Evolutionary conservation across 2,113 vertebrate species (phyloP).

Genomic region (Anthoscopus minutus): DNA sequence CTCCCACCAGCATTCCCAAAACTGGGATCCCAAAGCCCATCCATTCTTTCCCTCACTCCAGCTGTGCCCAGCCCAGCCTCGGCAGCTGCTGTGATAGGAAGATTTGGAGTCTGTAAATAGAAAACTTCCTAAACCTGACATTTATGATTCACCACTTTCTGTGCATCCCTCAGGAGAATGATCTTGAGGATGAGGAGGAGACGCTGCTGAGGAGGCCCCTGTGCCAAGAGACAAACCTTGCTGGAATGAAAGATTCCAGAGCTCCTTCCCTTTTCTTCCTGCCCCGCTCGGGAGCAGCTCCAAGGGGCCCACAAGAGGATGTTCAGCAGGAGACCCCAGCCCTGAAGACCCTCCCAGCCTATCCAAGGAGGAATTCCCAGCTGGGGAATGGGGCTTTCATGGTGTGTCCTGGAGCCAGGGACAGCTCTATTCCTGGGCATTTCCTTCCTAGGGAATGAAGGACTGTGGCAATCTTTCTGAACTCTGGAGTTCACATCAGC

Average conservation of each 20-base stretch:
- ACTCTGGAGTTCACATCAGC: fast-evolving
- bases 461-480: too few species aligned
- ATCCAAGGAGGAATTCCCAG: background rate
- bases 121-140: background rate
- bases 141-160: fast-evolving
- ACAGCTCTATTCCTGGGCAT: background rate
- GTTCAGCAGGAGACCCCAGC: background rate
- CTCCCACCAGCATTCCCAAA: background rate
- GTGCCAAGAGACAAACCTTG: background rate
- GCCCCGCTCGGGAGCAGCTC: background rate
- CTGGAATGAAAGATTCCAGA: background rate
- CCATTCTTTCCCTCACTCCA: background rate
- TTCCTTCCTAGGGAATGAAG: fast-evolving
- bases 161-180: background rate
- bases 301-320: fast-evolving
- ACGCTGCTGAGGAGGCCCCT: too few species aligned
- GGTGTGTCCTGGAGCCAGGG: fast-evolving
- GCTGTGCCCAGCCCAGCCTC: background rate
- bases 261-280: background rate
- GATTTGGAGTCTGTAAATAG: background rate
- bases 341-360: background rate
- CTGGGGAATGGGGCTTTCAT: fast-evolving
- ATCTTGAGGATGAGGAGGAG: background rate
- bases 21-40: background rate
- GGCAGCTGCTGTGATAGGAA: fast-evolving